A percentile compares a stretch with the other conserved stretches of the same genome.
Evolutionary conservation across 2,888 invertebrate species (phyloP).

Genomic region (Homarus gammarus): DNA sequence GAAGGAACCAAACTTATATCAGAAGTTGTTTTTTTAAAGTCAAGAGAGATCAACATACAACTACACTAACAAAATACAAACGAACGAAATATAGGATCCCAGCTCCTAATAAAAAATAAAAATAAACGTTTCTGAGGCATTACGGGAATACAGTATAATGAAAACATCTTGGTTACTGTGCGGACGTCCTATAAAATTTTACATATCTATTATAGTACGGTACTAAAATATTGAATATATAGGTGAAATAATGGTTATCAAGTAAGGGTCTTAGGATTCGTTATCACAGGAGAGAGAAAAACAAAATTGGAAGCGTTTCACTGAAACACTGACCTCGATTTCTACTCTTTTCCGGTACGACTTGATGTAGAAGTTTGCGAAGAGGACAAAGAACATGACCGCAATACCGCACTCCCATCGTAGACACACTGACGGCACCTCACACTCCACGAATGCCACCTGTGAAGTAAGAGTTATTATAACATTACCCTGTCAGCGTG

Average conservation of each 20-base stretch:
- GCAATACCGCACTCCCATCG: constrained; percentile 32
- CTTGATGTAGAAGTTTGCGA: constrained; percentile 61
- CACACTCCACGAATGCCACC: constrained; percentile 53
- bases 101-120: background rate
- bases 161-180: no score
- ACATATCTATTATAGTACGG: no score
- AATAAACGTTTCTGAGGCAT: background rate
- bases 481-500: background rate
- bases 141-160: background rate
- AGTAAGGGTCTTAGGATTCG: no score
- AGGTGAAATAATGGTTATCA: no score
- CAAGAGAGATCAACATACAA: background rate
- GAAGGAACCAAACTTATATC: no score
- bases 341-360: constrained; percentile 53
- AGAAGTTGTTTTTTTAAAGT: background rate
- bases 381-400: constrained; percentile 56
- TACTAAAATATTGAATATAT: no score
- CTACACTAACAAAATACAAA: background rate
- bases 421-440: constrained; percentile 14
- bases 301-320: no score
- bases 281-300: no score
- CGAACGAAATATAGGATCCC: background rate
- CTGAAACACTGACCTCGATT: constrained; percentile 18
- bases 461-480: constrained; percentile 11
- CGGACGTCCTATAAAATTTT: no score